Base-by-base conservation (phyloP, 2,797 vertebrate species). In the Molothrus ater region DNA sequence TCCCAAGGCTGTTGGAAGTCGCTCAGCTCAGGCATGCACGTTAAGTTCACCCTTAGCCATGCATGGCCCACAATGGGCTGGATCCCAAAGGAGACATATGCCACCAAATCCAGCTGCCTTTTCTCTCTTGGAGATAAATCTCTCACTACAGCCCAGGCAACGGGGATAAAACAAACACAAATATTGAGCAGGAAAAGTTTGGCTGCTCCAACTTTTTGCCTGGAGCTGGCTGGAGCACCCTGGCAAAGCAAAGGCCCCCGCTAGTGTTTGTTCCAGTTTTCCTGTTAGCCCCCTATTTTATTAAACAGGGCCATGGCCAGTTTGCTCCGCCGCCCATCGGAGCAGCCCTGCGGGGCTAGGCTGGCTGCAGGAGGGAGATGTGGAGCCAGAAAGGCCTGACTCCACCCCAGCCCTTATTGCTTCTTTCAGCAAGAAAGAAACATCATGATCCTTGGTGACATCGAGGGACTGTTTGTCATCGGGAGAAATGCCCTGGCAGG, bases 71-170 rank as follows among this genome's bases (percentile, higher is more conserved):
- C 66, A 64, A 74, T 42, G 40, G 59, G 50, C 72, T 69, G 73
- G 63, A 69, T 53, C 71, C 78, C 21, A 1, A 24, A 82, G 63
- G 73, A 92, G 26, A 86, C 28, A 40, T 53, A 69, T 90, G 83
- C 82, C 85, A 88, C 87, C 51, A 72, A 94, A 79, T 50, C 69
- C 89, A 84, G 73, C 64, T 90, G 83, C 63, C 73, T 90, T 91
- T 93, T 69, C 43, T 88, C 84, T 90, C 36, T 64, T 43, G 42
- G 57, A 90, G 48, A 91, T 76, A 76, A 82, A 87, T 78, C 42
- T 80, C 69, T 43, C 56, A 59, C 59, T 53, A 81, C 15, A 84
- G 66, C 63, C 93, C 70, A 88, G 60, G 85, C 93, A 94, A 96
- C 73, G 0, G 28, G 42, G 66, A 78, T 59, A 47, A 95, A 95